A percentile compares a stretch with the other conserved stretches of the same genome.
phyloP scores from a whole-genome alignment of 2,888 invertebrate species.

The Plagodis pulveraria region DNA sequence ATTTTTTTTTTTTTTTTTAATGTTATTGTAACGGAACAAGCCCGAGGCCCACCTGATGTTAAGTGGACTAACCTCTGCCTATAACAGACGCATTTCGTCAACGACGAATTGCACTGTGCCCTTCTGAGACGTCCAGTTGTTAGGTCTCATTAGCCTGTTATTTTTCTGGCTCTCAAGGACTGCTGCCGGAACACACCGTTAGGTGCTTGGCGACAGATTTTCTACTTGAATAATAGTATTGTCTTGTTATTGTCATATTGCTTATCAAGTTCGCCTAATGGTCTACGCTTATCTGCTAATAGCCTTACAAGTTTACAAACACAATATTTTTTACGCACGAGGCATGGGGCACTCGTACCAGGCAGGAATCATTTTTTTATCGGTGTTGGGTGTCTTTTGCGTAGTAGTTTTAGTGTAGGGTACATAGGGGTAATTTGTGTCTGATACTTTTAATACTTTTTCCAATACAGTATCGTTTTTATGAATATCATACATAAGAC shows the following conservation, averaged over 20 bases:
- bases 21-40: too few species aligned
- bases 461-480: neutral
- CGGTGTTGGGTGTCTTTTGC: slow-evolving; percentile 43
- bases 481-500: neutral
- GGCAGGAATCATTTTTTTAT: slow-evolving; percentile 37
- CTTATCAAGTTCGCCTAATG: slow-evolving; percentile 42
- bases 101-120: too few species aligned
- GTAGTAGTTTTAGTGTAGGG: slow-evolving; percentile 40
- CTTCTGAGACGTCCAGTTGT: too few species aligned
- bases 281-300: slow-evolving; percentile 57
- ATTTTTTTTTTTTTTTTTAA: too few species aligned
- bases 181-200: too few species aligned
- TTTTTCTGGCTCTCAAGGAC: too few species aligned
- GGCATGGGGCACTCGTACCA: neutral
- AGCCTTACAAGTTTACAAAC: slow-evolving; percentile 48
- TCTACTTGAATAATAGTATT: neutral
- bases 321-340: slow-evolving; percentile 41
- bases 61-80: too few species aligned
- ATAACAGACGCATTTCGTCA: too few species aligned
- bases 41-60: too few species aligned
- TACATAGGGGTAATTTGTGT: slow-evolving; percentile 6
- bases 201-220: too few species aligned
- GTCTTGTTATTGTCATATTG: neutral
- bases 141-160: too few species aligned
- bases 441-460: neutral